A percentile compares a stretch with the other conserved stretches of the same genome.
phyloP scores from a whole-genome alignment of 2,888 invertebrate species.

The Cerastoderma edule region DNA sequence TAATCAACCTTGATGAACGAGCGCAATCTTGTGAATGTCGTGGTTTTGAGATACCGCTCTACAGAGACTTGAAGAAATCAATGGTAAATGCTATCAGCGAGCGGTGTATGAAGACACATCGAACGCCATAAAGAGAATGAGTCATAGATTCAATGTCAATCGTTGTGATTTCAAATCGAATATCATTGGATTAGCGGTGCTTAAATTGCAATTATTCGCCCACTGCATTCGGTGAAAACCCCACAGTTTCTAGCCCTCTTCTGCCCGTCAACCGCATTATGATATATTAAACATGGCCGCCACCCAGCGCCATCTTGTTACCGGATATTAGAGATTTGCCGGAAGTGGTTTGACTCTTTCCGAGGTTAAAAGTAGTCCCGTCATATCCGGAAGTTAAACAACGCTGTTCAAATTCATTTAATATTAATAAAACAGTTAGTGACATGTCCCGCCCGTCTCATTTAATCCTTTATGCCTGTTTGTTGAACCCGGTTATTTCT shows the following conservation, averaged over 20 bases:
- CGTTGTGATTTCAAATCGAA: not conserved
- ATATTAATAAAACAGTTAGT: conserved; percentile 1
- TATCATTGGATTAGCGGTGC: not conserved
- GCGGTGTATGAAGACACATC: no score
- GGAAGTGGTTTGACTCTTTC: not conserved
- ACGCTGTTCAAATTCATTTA: not conserved
- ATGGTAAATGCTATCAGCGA: no score
- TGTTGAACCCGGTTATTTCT: no score
- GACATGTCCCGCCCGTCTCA: not conserved
- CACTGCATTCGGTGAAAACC: not conserved
- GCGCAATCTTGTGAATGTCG: no score
- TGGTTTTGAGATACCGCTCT: no score
- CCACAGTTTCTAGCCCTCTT: not conserved
- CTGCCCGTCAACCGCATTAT: not conserved
- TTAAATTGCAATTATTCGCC: conserved; percentile 7
- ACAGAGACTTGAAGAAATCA: no score
- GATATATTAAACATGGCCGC: not conserved
- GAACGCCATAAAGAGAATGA: no score
- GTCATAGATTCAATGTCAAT: not conserved
- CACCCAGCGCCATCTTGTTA: conserved; percentile 4
- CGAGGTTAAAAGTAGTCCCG: not conserved
- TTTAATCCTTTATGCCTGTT: no score
- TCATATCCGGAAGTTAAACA: not conserved
- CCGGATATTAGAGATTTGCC: conserved; percentile 11
- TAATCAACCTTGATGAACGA: no score